Evolutionary conservation across 2,113 vertebrate species (phyloP).

Genomic region (Notiomystis cincta): DNA sequence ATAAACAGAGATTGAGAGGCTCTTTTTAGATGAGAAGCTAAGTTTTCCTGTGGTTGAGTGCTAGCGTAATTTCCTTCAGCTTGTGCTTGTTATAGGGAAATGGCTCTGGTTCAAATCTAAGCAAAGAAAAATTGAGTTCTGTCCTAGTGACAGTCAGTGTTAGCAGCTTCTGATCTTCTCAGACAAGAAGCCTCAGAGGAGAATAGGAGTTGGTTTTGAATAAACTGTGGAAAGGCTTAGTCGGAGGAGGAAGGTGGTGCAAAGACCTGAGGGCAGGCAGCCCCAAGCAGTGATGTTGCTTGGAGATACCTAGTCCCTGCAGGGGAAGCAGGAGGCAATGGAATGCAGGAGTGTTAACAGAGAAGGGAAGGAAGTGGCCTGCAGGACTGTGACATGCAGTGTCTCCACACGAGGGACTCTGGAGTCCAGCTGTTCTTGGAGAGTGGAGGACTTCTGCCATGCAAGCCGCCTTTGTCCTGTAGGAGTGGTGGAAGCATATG

Average conservation of each 20-base stretch:
- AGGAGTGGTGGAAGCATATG: background rate
- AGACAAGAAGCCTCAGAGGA: background rate
- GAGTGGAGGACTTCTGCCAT: background rate
- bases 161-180: background rate
- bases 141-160: background rate
- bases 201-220: background rate
- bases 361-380: background rate
- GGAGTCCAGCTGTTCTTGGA: background rate
- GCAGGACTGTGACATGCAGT: background rate
- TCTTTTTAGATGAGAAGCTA: background rate
- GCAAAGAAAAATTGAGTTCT: background rate
- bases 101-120: background rate
- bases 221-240: background rate
- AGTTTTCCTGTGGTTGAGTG: background rate
- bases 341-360: background rate
- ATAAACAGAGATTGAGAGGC: background rate
- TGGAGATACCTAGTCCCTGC: background rate
- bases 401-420: background rate
- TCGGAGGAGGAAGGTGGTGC: background rate
- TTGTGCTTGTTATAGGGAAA: background rate
- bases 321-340: background rate
- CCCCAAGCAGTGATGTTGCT: background rate
- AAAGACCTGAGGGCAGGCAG: background rate
- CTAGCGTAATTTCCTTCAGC: background rate
- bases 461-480: background rate